Percentiles rank a stretch among this genome's conserved stretches.
Evolutionary conservation across 2,888 invertebrate genomes (phyloP).

Genomic region (Parnassius glacialis): DNA sequence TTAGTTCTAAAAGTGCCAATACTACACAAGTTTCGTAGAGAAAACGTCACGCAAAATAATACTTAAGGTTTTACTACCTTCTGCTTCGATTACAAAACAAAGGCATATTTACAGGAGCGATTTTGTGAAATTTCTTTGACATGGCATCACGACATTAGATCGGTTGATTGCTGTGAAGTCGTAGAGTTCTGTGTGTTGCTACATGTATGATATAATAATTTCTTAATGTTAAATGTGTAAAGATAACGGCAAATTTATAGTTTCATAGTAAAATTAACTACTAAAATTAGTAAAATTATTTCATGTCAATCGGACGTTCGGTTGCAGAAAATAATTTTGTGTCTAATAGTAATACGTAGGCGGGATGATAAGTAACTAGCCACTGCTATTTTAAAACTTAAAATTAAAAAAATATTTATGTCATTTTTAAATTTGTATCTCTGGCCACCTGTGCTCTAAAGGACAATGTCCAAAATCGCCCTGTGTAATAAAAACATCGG

Average conservation of each 20-base stretch:
- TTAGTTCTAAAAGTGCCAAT: conserved; percentile 32
- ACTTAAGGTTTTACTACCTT: conserved; percentile 70
- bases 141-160: conserved; percentile 75
- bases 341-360: no score
- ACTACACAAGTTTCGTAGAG: conserved; percentile 60
- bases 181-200: conserved; percentile 40
- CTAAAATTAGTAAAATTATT: no score
- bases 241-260: conserved; percentile 35
- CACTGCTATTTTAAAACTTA: no score
- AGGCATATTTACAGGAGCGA: conserved; percentile 48
- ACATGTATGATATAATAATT: conserved; percentile 41
- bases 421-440: no score
- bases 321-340: no score
- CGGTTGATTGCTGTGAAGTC: conserved; percentile 63
- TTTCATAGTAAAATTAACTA: not conserved
- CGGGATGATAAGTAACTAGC: no score
- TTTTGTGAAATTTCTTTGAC: conserved; percentile 72
- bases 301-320: no score
- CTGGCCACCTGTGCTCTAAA: no score
- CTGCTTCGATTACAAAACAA: conserved; percentile 46
- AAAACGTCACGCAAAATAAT: conserved; percentile 67
- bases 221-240: conserved; percentile 34
- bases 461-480: no score
- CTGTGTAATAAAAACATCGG: no score
- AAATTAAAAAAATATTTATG: no score